A percentile compares a stretch with the other conserved stretches of the same genome.
These are phyloP conservation scores for Alces alces DNA, from an alignment of 2,113 vertebrate genomes.

Conservation along the genomic window DNA sequence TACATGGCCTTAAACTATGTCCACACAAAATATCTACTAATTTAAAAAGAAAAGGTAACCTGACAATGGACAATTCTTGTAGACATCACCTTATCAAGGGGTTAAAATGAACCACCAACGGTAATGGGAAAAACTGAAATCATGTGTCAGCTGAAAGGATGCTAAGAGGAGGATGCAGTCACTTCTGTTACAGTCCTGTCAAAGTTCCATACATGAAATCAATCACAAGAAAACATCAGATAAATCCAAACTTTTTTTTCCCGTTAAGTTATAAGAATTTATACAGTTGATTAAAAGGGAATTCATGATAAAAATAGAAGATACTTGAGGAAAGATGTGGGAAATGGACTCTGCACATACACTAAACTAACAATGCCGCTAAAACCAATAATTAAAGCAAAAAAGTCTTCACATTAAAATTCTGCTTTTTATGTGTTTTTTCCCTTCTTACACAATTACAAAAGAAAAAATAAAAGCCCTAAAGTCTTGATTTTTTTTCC, in stretches of 20 bases:
- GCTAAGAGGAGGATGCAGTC: neutral
- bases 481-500: slow-evolving; percentile 84
- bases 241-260: slow-evolving; percentile 1
- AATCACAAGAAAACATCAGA: neutral
- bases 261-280: slow-evolving; percentile 92
- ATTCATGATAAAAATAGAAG: slow-evolving; percentile 97
- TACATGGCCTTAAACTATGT: neutral
- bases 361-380: slow-evolving; percentile 87
- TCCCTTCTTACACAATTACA: slow-evolving; percentile 88
- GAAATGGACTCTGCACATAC: slow-evolving; percentile 85
- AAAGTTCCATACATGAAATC: neutral
- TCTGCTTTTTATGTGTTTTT: slow-evolving; percentile 84
- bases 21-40: neutral
- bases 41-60: neutral
- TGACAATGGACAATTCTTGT: neutral
- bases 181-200: neutral
- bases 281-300: slow-evolving; percentile 91
- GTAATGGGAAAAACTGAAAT: neutral
- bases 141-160: neutral
- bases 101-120: neutral
- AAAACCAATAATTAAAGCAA: slow-evolving; percentile 88
- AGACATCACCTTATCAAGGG: neutral
- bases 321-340: slow-evolving; percentile 87
- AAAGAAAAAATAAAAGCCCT: slow-evolving; percentile 89
- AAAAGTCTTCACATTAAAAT: slow-evolving; percentile 91